Evolutionary conservation across 1,140 invertebrate genomes (phyloP), one percentile per base, ranked within the genome.

Genomic region (Rhynchophorus ferrugineus): DNA sequence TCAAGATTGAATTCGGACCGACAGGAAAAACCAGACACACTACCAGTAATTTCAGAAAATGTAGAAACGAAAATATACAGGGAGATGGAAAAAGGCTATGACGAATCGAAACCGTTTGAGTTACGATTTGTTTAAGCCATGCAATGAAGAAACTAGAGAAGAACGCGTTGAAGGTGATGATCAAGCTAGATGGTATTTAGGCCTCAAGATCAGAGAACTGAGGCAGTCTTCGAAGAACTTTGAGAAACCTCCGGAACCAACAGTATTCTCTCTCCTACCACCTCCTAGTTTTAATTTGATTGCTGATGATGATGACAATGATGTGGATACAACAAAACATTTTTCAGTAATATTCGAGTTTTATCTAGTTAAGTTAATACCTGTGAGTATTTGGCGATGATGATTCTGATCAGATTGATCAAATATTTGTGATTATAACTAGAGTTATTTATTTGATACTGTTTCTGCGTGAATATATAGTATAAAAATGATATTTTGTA

Each of bases 171-270:
- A 13, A 3, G 16, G 35, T 7, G 39, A 50, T 17, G 47, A 56
- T 33, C 20, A 52, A 8, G 42, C 52, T 7, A 45, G 44, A 18
- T 20, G 34, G 2, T 58, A 58, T 48, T 29, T 60, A 24, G 35
- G 41, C 19, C 34, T 60, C 36, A 60, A 58, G 59, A 9, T 60
- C 8, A 45, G 49, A 17, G 59, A 60, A 39, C 18, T 60, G 18
- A 49, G 43, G 35, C 56, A 60, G 20, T 49, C 56, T 6, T 33
- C 58, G 11, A 49, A 53, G 8, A 41, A 60, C 29, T 29, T 21
- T 11, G 14, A 22, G 8, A 16, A 6, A 44, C 33, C 35, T 29
- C 13, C 33, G 13, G 24, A 20, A 21, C n/a, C 38, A 9, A 3
- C 39, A 33, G 5, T 11, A 6, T 13, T 46, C 19, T 38, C 44